Evolutionary conservation across 2,797 vertebrate species (phyloP).

Genomic region (Bradypodion ventrale): DNA sequence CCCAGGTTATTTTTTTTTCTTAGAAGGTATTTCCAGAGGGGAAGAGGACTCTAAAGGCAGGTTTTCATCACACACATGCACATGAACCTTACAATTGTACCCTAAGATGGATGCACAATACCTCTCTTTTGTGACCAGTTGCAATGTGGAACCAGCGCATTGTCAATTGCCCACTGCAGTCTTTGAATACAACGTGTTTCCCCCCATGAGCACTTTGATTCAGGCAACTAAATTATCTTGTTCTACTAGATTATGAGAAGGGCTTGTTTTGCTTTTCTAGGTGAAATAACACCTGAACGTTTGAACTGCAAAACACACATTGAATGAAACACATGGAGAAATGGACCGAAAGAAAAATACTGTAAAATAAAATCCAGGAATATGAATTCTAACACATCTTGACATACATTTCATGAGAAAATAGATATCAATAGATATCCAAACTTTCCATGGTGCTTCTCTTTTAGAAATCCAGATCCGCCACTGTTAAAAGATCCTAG

Average conservation of each 20-base stretch:
- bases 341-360: neutral
- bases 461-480: constrained; percentile 24
- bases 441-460: constrained; percentile 35
- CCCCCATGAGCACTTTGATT: neutral
- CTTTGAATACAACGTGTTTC: neutral
- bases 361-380: neutral
- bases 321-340: neutral
- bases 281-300: neutral
- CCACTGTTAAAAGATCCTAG: constrained; percentile 58
- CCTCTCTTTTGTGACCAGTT: neutral
- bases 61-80: neutral
- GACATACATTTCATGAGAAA: constrained; percentile 59
- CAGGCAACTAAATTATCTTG: neutral
- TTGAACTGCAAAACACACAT: neutral
- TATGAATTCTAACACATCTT: constrained; percentile 21
- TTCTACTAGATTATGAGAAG: neutral
- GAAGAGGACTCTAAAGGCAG: neutral
- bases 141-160: neutral
- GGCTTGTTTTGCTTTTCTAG: neutral
- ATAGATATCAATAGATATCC: constrained; percentile 40
- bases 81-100: neutral
- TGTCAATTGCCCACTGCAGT: neutral
- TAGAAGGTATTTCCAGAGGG: neutral
- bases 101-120: neutral
- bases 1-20: neutral